Conservation (phyloP, 2,888 invertebrate species). For the Spialia ferax region DNA sequence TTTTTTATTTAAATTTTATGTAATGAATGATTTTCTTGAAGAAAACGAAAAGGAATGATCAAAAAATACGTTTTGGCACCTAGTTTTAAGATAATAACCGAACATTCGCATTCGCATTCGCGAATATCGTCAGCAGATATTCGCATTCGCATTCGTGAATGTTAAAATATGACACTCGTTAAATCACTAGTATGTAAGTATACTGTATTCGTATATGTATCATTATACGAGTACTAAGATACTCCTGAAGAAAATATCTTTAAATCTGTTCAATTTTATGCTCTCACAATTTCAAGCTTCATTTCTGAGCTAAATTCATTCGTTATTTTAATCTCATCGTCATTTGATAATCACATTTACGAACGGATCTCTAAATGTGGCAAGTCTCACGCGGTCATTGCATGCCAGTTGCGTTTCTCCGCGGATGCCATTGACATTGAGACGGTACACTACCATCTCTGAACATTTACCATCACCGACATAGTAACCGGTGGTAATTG, state of each 20-base stretch:
- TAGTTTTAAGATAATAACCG: too few relatives aligned
- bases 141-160: too few relatives aligned
- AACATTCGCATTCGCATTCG: too few relatives aligned
- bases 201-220: too few relatives aligned
- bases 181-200: too few relatives aligned
- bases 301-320: slow-evolving; percentile 2
- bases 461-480: slow-evolving; percentile 11
- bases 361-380: slow-evolving; percentile 30
- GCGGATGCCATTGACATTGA: slow-evolving; percentile 32
- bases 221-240: too few relatives aligned
- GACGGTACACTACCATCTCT: slow-evolving; percentile 30
- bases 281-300: neutral
- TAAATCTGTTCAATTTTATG: slow-evolving; percentile 1
- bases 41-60: neutral
- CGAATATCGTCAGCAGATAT: too few relatives aligned
- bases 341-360: slow-evolving; percentile 8
- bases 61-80: too few relatives aligned
- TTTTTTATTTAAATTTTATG: too few relatives aligned
- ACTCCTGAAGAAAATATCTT: neutral
- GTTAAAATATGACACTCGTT: too few relatives aligned
- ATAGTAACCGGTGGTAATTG: slow-evolving; percentile 13
- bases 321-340: neutral
- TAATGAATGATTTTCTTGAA: too few relatives aligned
- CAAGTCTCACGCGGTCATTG: slow-evolving; percentile 44
- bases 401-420: slow-evolving; percentile 24